phyloP scores from a whole-genome alignment of 1,140 invertebrate genomes.

The Solenopsis invicta region DNA sequence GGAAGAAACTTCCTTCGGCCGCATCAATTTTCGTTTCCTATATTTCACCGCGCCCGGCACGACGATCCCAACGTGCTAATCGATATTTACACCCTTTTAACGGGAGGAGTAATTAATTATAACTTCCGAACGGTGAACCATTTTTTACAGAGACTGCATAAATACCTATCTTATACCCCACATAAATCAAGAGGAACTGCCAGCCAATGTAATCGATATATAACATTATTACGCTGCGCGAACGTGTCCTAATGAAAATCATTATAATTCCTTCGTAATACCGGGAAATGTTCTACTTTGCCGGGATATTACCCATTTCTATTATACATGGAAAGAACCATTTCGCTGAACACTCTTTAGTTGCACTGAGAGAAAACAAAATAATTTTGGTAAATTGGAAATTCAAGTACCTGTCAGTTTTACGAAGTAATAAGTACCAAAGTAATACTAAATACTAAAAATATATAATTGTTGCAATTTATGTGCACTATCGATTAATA shows the following conservation, averaged over 20 bases:
- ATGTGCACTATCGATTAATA: no score
- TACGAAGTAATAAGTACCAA: no score
- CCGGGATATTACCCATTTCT: not conserved
- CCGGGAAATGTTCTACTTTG: not conserved
- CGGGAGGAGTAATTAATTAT: constrained; percentile 42
- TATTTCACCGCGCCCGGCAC: not conserved
- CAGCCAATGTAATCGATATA: not conserved
- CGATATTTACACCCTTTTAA: constrained; percentile 15
- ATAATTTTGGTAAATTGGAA: no score
- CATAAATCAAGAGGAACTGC: constrained; percentile 15
- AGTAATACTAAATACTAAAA: no score
- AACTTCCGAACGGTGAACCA: constrained; percentile 1
- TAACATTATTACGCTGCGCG: not conserved
- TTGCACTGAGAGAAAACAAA: no score
- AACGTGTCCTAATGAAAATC: not conserved
- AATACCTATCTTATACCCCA: not conserved
- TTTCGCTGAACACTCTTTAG: no score
- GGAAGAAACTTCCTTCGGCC: not conserved
- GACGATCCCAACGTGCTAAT: constrained; percentile 39
- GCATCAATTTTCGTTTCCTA: constrained; percentile 27
- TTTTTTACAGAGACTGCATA: constrained; percentile 2
- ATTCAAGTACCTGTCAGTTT: no score
- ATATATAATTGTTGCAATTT: no score
- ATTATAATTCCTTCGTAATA: not conserved
- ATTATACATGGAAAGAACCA: not conserved